These are phyloP conservation scores for Protodeltote pygarga DNA, from an alignment of 2,888 invertebrate species.

Conservation along the genomic window DNA sequence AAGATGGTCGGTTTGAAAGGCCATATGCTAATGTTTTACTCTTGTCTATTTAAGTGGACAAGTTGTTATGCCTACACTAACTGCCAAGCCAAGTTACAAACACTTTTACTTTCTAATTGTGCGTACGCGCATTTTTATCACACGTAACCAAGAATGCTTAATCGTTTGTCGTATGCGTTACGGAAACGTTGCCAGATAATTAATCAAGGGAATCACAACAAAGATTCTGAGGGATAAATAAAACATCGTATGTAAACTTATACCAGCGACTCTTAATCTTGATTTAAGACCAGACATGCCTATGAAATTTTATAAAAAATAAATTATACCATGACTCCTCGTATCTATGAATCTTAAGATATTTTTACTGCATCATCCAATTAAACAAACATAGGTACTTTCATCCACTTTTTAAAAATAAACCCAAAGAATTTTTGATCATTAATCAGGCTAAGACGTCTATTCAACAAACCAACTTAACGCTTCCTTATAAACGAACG, in stretches of 20 bases:
- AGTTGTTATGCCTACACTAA: conserved; percentile 60
- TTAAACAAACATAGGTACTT: conserved; percentile 58
- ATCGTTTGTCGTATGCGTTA: background rate
- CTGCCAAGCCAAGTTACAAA: conserved; percentile 50
- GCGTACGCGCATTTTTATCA: conserved; percentile 24
- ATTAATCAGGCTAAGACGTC: conserved; percentile 73
- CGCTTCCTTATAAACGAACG: conserved; percentile 68
- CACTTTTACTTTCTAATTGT: conserved; percentile 69
- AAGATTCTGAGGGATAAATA: background rate
- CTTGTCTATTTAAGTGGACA: conserved; percentile 53
- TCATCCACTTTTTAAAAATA: conserved; percentile 59
- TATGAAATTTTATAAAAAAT: background rate
- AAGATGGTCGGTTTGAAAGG: conserved; percentile 63
- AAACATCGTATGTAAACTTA: conserved; percentile 4
- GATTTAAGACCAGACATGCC: conserved; percentile 5
- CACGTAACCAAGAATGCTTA: conserved; percentile 8
- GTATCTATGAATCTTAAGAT: conserved; percentile 25
- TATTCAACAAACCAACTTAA: conserved; percentile 59
- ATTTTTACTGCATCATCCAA: conserved; percentile 69
- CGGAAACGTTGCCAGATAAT: conserved; percentile 9
- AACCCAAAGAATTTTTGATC: conserved; percentile 59
- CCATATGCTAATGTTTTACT: conserved; percentile 72
- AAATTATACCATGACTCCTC: conserved; percentile 3
- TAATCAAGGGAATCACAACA: conserved; percentile 5
- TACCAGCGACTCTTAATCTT: background rate